phyloP scores from a whole-genome alignment of 2,888 invertebrate genomes.

The Parapristionchus giblindavisi region DNA sequence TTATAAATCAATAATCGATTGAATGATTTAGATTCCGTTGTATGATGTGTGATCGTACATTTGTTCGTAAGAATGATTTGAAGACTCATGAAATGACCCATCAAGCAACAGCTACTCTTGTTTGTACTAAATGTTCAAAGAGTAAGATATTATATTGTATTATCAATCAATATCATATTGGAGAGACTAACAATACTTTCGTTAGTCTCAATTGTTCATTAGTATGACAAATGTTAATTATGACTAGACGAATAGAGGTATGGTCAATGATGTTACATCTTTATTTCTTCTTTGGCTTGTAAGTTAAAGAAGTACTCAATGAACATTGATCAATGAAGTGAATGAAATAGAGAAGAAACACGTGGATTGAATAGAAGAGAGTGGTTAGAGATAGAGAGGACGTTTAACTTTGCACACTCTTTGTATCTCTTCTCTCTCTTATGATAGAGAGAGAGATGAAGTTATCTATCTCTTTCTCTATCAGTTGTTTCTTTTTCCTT shows the following conservation, averaged over 20 bases:
- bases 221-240: too few relatives aligned
- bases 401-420: background rate
- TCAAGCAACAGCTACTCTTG: conserved; percentile 16
- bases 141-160: conserved; percentile 21
- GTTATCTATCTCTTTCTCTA: background rate
- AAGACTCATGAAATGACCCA: conserved; percentile 47
- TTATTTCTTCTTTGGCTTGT: too few relatives aligned
- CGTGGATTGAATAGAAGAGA: background rate
- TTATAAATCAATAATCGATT: background rate
- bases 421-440: too few relatives aligned
- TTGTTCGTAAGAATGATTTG: conserved; percentile 49
- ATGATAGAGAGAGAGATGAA: too few relatives aligned
- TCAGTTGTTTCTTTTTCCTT: conserved; percentile 9
- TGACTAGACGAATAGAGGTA: too few relatives aligned
- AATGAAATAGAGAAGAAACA: background rate
- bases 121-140: conserved; percentile 18
- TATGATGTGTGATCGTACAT: conserved; percentile 39
- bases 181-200: too few relatives aligned
- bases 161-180: too few relatives aligned
- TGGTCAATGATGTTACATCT: too few relatives aligned
- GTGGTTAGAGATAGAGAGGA: background rate
- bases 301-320: background rate
- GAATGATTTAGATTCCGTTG: conserved; percentile 36
- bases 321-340: conserved; percentile 13
- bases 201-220: too few relatives aligned